Evolutionary conservation across 53 echinoderm and acorn worm species (phyloP), one percentile per base, ranked within the genome.

Genomic region (Mesocentrotus franciscanus): DNA sequence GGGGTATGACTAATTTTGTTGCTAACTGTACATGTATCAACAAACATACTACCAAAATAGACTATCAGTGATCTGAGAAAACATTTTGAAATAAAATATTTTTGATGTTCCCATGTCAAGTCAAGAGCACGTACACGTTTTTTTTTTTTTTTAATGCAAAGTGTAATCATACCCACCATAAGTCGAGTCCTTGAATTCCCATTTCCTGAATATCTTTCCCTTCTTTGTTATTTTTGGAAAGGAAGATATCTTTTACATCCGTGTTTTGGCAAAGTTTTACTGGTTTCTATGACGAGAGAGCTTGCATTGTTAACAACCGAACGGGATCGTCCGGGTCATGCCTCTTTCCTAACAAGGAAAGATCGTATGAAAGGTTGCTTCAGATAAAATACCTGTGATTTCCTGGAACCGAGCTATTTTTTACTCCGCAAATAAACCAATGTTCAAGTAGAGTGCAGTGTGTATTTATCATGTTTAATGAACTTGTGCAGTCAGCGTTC

Each of bases 151-250:
- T 4, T 16, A 61, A 61, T 61, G 1, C 13, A 24, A 68, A 24
- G 9, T 68, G 26, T 68, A 68, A 68, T 24, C 20, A 5, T 68
- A 68, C 68, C 68, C 68, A 68, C 12, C 76, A 29, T 5, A 76
- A 76, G 11, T 33, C 12, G 0, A 29, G 76, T 76, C 76, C 76
- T 76, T 76, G 24, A 20, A 68, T 24, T 68, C 68, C 24, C 24
- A 9, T 68, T 68, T 68, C 68, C 68, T 68, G 76, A 76, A 76
- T 13, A 12, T 76, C 76, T 76, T 76, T 76, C 33, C 10, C 76
- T 76, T 76, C 76, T 76, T 33, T 76, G 76, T 13, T 76, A 76
- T 76, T 76, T 76, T 33, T 76, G 76, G 76, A 76, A 76, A 33
- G 76, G 76, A 76, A 76, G 76, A 14, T 76, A 12, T 76, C 10